These are phyloP conservation scores for Lepus timidus DNA, from an alignment of 2,113 vertebrate species.

Conservation along the genomic window DNA sequence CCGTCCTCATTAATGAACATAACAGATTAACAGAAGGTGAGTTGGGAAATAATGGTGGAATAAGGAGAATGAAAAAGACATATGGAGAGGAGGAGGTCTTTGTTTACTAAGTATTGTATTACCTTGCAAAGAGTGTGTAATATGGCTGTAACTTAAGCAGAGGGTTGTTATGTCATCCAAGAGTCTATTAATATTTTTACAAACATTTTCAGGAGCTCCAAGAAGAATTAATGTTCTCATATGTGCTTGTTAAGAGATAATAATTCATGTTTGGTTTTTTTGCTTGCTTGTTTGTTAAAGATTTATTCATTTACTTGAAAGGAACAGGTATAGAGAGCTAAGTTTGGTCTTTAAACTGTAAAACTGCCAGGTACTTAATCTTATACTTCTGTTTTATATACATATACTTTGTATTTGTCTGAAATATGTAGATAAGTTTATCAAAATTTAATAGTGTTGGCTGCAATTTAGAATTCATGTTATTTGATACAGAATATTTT, in stretches of 20 bases:
- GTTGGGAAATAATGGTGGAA: conserved; percentile 64
- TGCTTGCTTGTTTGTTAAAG: too few species aligned
- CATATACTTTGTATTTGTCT: conserved; percentile 45
- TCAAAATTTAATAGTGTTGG: conserved; percentile 3
- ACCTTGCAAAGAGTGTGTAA: conserved; percentile 60
- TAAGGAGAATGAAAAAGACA: conserved; percentile 77
- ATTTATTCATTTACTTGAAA: too few species aligned
- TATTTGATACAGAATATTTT: conserved; percentile 50
- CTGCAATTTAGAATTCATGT: conserved; percentile 55
- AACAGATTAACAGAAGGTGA: conserved; percentile 78
- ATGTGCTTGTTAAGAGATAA: not conserved
- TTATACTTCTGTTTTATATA: conserved; percentile 41
- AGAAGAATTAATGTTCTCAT: conserved; percentile 47
- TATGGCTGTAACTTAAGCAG: conserved; percentile 79
- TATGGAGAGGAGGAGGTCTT: conserved; percentile 81
- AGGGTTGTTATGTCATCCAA: conserved; percentile 44
- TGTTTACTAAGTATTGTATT: conserved; percentile 71
- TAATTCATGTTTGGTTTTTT: not conserved
- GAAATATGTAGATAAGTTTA: conserved; percentile 29
- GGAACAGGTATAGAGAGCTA: not conserved
- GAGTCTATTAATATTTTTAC: conserved; percentile 31
- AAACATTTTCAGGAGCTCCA: conserved; percentile 35
- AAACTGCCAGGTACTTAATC: not conserved
- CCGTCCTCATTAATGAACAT: conserved; percentile 33
- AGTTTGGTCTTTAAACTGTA: conserved; percentile 48